Conservation (phyloP, 2,797 vertebrate genomes). For the Leptoclinus maculatus region DNA sequence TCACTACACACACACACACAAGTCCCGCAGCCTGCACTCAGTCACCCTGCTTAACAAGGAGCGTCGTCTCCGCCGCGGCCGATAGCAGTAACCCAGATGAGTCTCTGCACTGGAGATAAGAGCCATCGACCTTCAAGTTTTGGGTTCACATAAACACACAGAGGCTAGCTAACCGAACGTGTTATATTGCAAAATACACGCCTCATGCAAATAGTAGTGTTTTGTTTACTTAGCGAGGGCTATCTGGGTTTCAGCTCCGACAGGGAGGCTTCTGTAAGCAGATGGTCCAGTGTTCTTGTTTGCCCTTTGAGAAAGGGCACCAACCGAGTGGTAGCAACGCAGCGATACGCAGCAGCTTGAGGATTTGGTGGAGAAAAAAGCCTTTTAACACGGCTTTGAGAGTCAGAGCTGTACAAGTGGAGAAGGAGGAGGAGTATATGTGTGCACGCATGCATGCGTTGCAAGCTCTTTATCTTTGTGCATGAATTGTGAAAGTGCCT, state of each 20-base stretch:
- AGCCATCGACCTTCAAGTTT: slow-evolving; percentile 83
- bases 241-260: slow-evolving; percentile 83
- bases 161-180: slow-evolving; percentile 78
- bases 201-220: slow-evolving; percentile 84
- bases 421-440: slow-evolving; percentile 27
- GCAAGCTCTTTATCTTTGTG: slow-evolving; percentile 58
- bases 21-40: slow-evolving; percentile 67
- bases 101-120: slow-evolving; percentile 79
- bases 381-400: slow-evolving; percentile 72
- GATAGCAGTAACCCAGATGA: slow-evolving; percentile 85
- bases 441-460: slow-evolving; percentile 12
- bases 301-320: slow-evolving; percentile 86
- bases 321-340: slow-evolving; percentile 75
- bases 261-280: slow-evolving; percentile 84
- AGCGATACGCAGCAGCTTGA: slow-evolving; percentile 72
- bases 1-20: slow-evolving; percentile 43
- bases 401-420: slow-evolving; percentile 56
- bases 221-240: slow-evolving; percentile 84
- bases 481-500: slow-evolving; percentile 47
- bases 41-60: slow-evolving; percentile 80
- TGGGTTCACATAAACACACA: slow-evolving; percentile 82
- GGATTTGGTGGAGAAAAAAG: slow-evolving; percentile 78
- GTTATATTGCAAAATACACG: slow-evolving; percentile 84
- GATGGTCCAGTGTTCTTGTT: slow-evolving; percentile 85
- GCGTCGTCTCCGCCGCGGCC: slow-evolving; percentile 72